Base-by-base conservation (phyloP, 2,797 vertebrate genomes). In the Myotis pilosus region DNA sequence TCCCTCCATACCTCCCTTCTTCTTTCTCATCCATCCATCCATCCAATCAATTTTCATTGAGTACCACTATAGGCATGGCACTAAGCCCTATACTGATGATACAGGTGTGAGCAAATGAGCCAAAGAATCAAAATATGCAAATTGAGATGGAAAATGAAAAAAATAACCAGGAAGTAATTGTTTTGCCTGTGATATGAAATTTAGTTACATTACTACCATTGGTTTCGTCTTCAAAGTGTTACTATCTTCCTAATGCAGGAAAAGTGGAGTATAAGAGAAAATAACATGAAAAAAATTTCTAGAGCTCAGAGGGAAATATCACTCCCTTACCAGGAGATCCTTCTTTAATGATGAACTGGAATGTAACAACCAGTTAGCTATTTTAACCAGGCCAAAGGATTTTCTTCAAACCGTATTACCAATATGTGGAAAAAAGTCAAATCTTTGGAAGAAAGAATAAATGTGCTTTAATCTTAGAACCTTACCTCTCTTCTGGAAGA, bases 401-500 rank as follows among this genome's bases (percentile, higher is more conserved):
- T 68, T 75, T 86, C 72, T 92, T 92, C 38, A 66, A 87, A 83
- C 49, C 17, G 19, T 55, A 22, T 60, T 76, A 44, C 28, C 60
- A 85, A 66, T 44, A 74, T 69, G 80, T 57, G 87, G 47, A 69
- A 95, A 89, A 78, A 76, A 44, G n/a, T 80, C 74, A 75, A 94
- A 80, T 72, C 23, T 64, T 78, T 87, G 51, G 55, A 92, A 62
- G 69, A 92, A 96, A 92, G 53, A 93, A 47, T 36, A 55, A 47
- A 33, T 12, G 16, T 30, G 33, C 41, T 93, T 92, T 66, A 38
- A 81, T n/a, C 23, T 51, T 38, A 47, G 36, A 87, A 57, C 15
- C 98, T 97, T 87, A 99, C 99, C 99, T 98, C 97, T 99, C 99
- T 97, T 99, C 99, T 0, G 99, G 99, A 74, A 99, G 98, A 95